A percentile compares a stretch with the other conserved stretches of the same genome.
phyloP scores from a whole-genome alignment of 2,797 vertebrate genomes.

The Tapirus indicus region DNA sequence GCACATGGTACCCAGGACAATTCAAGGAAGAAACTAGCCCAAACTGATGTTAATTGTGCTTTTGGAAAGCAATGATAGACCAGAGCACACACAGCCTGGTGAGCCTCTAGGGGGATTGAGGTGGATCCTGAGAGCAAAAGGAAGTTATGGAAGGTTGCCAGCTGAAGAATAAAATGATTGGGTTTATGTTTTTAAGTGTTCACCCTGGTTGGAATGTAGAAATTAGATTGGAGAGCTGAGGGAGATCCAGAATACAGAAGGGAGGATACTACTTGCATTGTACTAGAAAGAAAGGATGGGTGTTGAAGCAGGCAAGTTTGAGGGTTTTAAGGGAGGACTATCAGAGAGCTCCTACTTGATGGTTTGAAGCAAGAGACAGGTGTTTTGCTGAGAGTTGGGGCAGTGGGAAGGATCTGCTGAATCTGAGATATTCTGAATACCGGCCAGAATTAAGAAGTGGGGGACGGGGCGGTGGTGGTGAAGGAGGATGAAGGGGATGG shows the following conservation, averaged over 20 bases:
- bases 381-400: not conserved
- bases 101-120: too few relatives aligned
- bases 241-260: not conserved
- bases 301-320: not conserved
- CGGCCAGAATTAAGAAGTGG: not conserved
- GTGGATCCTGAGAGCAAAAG: not conserved
- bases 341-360: not conserved
- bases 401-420: not conserved
- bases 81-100: too few relatives aligned
- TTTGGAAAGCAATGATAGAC: not conserved
- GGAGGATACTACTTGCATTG: not conserved
- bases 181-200: not conserved
- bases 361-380: not conserved
- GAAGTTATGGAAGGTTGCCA: not conserved
- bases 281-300: not conserved
- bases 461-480: too few relatives aligned
- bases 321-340: not conserved
- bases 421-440: not conserved
- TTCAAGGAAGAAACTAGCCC: not conserved
- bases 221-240: not conserved
- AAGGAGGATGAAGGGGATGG: rapidly evolving
- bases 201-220: not conserved
- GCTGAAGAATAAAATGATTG: not conserved
- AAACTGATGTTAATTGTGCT: not conserved
- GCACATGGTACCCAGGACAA: not conserved